Conservation (phyloP, 92 coral and sea anemone species). For the Nematostella vectensis region DNA sequence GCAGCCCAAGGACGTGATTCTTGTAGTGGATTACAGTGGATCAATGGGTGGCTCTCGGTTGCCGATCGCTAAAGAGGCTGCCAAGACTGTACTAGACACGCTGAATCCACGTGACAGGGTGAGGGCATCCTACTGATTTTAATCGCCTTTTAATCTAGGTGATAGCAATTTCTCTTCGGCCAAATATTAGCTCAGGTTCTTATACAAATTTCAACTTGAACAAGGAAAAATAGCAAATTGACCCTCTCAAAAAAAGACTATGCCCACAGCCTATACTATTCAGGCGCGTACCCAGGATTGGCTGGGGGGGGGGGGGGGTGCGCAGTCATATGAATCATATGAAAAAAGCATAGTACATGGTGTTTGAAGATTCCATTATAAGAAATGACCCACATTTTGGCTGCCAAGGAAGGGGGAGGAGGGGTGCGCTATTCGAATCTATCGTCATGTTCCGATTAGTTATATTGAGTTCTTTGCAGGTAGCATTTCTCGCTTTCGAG, state of each 20-base stretch:
- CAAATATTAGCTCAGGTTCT: too few species aligned
- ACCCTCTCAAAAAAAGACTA: too few species aligned
- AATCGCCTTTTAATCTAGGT: not conserved
- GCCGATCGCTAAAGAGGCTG: constrained; percentile 33
- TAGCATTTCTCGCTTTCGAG: not conserved
- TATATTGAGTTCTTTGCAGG: too few species aligned
- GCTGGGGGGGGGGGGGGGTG: too few species aligned
- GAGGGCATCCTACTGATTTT: constrained; percentile 5
- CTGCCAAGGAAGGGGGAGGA: not conserved
- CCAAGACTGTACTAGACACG: constrained; percentile 35
- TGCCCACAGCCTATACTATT: too few species aligned
- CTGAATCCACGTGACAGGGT: constrained; percentile 59
- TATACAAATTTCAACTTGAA: too few species aligned
- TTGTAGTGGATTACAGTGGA: constrained; percentile 53
- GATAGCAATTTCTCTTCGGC: too few species aligned
- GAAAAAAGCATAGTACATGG: not conserved
- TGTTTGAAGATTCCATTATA: not conserved
- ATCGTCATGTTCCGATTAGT: too few species aligned
- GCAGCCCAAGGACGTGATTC: constrained; percentile 47
- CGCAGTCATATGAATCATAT: too few species aligned
- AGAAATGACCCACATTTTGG: not conserved
- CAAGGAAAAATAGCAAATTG: too few species aligned
- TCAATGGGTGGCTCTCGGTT: constrained; percentile 29
- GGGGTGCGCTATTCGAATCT: too few species aligned
- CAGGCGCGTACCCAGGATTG: too few species aligned